These are phyloP conservation scores for Pheosia tremula DNA, from an alignment of 2,888 invertebrate species.

Conservation along the genomic window DNA sequence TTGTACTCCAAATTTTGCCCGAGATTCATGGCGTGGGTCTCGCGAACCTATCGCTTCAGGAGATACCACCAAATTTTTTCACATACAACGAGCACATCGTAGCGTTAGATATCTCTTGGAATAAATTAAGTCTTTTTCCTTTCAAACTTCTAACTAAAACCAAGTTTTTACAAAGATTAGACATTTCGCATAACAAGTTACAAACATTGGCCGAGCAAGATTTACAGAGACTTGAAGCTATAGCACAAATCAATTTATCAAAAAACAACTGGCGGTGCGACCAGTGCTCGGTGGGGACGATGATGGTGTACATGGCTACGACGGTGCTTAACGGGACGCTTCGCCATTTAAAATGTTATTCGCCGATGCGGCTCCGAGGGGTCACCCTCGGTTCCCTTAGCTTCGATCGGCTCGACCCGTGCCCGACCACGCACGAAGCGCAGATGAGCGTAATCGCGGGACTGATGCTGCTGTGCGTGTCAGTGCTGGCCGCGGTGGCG, in stretches of 20 bases:
- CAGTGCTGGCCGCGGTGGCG: slow-evolving; percentile 80
- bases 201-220: slow-evolving; percentile 85
- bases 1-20: slow-evolving; percentile 83
- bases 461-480: slow-evolving; percentile 69
- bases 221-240: slow-evolving; percentile 83
- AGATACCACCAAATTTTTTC: slow-evolving; percentile 84
- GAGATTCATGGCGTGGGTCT: slow-evolving; percentile 84
- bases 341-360: slow-evolving; percentile 83
- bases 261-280: slow-evolving; percentile 89
- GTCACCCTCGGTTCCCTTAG: slow-evolving; percentile 57
- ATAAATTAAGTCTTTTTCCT: slow-evolving; percentile 86
- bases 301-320: slow-evolving; percentile 84
- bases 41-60: slow-evolving; percentile 84
- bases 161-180: slow-evolving; percentile 85
- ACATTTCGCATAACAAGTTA: slow-evolving; percentile 90
- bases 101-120: slow-evolving; percentile 89
- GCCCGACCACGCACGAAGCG: slow-evolving; percentile 81
- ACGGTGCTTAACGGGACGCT: slow-evolving; percentile 79
- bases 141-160: slow-evolving; percentile 83
- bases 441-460: slow-evolving; percentile 84
- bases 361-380: slow-evolving; percentile 84
- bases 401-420: slow-evolving; percentile 63
- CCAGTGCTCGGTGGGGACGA: slow-evolving; percentile 85
- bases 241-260: slow-evolving; percentile 81
- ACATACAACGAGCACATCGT: slow-evolving; percentile 85